A percentile compares a stretch with the other conserved stretches of the same genome.
Conservation (phyloP, 2,888 invertebrate species). For the Synergus gifuensis region DNA sequence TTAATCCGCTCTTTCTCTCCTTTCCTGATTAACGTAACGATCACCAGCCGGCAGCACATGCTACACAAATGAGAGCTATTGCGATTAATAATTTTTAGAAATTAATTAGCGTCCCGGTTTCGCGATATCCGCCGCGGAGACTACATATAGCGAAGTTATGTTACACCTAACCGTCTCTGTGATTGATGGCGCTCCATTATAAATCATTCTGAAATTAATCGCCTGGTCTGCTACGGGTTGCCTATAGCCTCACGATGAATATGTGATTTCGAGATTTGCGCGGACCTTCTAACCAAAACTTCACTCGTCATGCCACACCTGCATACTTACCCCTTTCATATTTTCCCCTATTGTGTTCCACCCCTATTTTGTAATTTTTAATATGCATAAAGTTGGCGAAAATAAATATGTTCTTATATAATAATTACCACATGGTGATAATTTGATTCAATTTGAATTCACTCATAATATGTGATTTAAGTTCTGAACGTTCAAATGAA, state of each 20-base stretch:
- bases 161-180: slow-evolving; percentile 63
- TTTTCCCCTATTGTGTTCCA: not conserved
- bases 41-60: not conserved
- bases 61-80: slow-evolving; percentile 65
- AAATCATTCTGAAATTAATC: slow-evolving; percentile 73
- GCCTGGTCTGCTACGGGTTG: slow-evolving; percentile 56
- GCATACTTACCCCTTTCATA: not conserved
- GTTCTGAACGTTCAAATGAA: no score
- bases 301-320: not conserved
- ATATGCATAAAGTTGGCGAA: not conserved
- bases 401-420: no score
- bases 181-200: slow-evolving; percentile 74
- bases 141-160: not conserved
- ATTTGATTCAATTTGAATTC: no score
- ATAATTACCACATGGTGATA: no score
- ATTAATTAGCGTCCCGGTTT: slow-evolving; percentile 66
- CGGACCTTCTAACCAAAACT: slow-evolving; percentile 40
- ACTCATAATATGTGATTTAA: no score
- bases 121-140: not conserved
- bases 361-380: slow-evolving; percentile 12
- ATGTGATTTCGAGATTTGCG: slow-evolving; percentile 63
- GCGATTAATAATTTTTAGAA: slow-evolving; percentile 72
- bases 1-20: not conserved
- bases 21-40: not conserved
- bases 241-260: slow-evolving; percentile 67